These are phyloP conservation scores for Barypeithes pellucidus DNA, from an alignment of 2,888 invertebrate species.

Conservation along the genomic window DNA sequence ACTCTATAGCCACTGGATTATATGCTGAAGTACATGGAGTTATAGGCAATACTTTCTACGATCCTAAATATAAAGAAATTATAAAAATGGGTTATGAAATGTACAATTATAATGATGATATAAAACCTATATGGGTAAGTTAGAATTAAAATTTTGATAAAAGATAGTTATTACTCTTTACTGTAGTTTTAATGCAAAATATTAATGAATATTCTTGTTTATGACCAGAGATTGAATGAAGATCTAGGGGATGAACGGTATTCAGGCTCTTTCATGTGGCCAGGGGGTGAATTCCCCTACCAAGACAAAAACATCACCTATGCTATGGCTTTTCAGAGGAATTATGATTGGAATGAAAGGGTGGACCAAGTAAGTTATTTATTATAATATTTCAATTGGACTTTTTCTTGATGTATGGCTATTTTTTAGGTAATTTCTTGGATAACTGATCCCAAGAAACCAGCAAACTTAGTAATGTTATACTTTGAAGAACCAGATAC, in stretches of 20 bases:
- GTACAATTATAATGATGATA: slow-evolving; percentile 74
- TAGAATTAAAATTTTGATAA: too few species aligned
- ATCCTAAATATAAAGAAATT: slow-evolving; percentile 68
- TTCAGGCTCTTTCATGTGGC: slow-evolving; percentile 83
- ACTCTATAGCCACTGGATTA: slow-evolving; percentile 80
- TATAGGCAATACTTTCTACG: slow-evolving; percentile 76
- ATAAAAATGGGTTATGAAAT: slow-evolving; percentile 68
- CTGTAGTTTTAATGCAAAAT: too few species aligned
- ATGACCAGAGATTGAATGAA: slow-evolving; percentile 75
- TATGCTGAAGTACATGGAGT: slow-evolving; percentile 82
- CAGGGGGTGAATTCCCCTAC: slow-evolving; percentile 75
- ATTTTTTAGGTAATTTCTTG: slow-evolving; percentile 72
- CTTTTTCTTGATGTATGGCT: neutral
- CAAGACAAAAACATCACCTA: slow-evolving; percentile 72
- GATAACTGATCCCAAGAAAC: slow-evolving; percentile 74
- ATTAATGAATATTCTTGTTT: slow-evolving; percentile 22
- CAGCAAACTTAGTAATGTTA: slow-evolving; percentile 80
- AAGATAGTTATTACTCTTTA: too few species aligned
- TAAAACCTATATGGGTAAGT: slow-evolving; percentile 76
- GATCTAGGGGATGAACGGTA: slow-evolving; percentile 71
- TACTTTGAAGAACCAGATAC: slow-evolving; percentile 83
- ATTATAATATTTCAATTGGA: too few species aligned
- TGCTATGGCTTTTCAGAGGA: slow-evolving; percentile 67
- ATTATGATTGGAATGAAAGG: slow-evolving; percentile 72
- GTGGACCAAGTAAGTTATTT: slow-evolving; percentile 71